Conservation (phyloP, 2,888 invertebrate genomes). For the Uropetala carovei region DNA sequence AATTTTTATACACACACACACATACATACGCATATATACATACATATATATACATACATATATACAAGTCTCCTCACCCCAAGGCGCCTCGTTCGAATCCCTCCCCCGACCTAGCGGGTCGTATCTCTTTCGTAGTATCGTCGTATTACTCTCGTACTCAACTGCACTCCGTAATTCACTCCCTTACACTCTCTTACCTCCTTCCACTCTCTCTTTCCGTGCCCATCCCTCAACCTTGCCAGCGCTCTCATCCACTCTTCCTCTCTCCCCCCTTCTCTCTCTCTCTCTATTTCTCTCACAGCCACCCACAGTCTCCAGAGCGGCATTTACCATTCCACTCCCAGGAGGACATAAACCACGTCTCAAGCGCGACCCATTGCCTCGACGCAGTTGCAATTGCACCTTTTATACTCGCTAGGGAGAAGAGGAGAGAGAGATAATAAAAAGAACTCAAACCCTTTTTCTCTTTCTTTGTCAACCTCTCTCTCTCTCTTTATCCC, state of each 20-base stretch:
- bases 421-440: neutral
- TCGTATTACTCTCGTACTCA: conserved; percentile 35
- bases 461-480: neutral
- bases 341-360: conserved; percentile 3
- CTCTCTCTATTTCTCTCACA: no score
- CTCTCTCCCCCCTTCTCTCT: no score
- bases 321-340: conserved; percentile 23
- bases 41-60: no score
- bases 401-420: neutral
- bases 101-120: neutral
- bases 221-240: no score
- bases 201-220: neutral
- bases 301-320: conserved; percentile 2
- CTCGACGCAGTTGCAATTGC: conserved; percentile 9
- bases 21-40: no score
- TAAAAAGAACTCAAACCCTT: neutral
- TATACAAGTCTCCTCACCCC: neutral
- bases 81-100: neutral
- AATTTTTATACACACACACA: no score
- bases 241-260: no score
- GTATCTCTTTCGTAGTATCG: conserved; percentile 13
- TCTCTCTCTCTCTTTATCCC: neutral
- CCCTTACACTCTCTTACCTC: neutral
- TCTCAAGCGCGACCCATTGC: conserved; percentile 29
- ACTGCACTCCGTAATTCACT: conserved; percentile 32